These are phyloP conservation scores for Neopipo cinnamomea DNA, from an alignment of 2,113 vertebrate genomes.

Conservation along the genomic window DNA sequence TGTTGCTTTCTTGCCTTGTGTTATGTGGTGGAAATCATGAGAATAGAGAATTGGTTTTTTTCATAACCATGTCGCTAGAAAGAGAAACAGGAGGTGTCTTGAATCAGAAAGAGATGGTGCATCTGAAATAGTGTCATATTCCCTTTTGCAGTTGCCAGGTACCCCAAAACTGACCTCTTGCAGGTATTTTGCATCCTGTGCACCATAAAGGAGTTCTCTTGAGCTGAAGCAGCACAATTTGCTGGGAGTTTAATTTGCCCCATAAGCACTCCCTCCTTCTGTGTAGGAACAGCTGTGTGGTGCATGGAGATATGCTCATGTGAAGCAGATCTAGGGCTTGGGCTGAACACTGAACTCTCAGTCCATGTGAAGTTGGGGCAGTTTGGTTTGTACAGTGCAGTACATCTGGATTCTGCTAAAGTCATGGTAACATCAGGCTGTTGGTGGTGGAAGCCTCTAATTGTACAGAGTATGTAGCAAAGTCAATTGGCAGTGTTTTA, in stretches of 20 bases:
- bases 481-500: background rate
- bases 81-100: background rate
- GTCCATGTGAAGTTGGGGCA: background rate
- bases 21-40: background rate
- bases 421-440: background rate
- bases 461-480: accelerated
- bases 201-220: background rate
- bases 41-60: background rate
- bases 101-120: background rate
- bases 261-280: background rate
- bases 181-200: background rate
- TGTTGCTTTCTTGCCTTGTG: background rate
- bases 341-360: background rate
- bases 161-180: background rate
- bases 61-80: background rate
- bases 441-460: background rate
- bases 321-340: background rate
- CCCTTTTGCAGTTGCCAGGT: background rate
- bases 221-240: background rate
- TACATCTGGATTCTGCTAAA: background rate
- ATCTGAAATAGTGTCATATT: background rate
- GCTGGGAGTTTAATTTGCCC: background rate
- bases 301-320: background rate
- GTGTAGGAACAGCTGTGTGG: background rate
- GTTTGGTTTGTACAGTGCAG: background rate